Percentiles rank a stretch among this genome's conserved stretches.
Conservation (phyloP, 2,113 vertebrate genomes). For the Antechinus flavipes region DNA sequence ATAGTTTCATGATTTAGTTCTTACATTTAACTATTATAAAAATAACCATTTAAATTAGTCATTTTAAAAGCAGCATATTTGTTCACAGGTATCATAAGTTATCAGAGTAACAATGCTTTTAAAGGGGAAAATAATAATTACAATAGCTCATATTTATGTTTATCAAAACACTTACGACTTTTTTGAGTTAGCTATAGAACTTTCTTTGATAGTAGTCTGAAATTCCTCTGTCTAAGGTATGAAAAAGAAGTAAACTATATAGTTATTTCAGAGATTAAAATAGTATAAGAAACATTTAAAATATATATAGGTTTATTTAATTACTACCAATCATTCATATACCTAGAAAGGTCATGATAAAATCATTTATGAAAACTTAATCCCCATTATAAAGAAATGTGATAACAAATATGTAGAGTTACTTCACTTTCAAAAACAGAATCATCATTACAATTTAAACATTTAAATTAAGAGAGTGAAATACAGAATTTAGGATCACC, state of each 20-base stretch:
- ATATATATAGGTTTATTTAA: neutral
- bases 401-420: neutral
- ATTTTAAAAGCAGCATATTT: neutral
- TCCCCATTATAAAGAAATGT: slow-evolving; percentile 40
- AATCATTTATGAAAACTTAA: slow-evolving; percentile 37
- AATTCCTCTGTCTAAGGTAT: slow-evolving; percentile 71
- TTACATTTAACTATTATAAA: neutral
- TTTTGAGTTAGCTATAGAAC: slow-evolving; percentile 55
- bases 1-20: neutral
- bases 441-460: neutral
- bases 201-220: slow-evolving; percentile 69
- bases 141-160: neutral
- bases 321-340: slow-evolving; percentile 16
- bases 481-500: neutral
- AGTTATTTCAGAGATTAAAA: slow-evolving; percentile 42
- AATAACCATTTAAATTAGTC: neutral
- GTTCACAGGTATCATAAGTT: slow-evolving; percentile 14
- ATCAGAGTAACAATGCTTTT: slow-evolving; percentile 21
- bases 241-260: slow-evolving; percentile 48
- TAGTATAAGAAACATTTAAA: slow-evolving; percentile 34
- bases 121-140: slow-evolving; percentile 12
- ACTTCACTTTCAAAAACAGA: neutral
- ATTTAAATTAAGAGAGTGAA: neutral
- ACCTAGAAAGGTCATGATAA: slow-evolving; percentile 21
- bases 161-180: slow-evolving; percentile 73